Evolutionary conservation across 2,113 vertebrate genomes (phyloP).

Genomic region (Antechinus flavipes): DNA sequence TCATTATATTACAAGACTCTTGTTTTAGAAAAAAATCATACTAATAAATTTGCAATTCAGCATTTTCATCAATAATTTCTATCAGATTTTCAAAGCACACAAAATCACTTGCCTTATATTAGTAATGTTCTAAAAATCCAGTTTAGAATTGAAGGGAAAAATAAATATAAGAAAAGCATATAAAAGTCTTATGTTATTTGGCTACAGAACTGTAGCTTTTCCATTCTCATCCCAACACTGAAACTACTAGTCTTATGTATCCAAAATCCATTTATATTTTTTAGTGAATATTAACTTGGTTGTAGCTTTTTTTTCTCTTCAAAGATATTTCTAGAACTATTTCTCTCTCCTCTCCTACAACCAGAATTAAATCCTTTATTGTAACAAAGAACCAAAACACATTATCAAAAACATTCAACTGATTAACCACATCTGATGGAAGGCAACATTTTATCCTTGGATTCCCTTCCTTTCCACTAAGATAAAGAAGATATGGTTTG

Average conservation of each 20-base stretch:
- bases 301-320: neutral
- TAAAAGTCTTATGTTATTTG: neutral
- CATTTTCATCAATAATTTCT: neutral
- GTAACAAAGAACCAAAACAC: neutral
- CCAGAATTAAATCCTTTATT: too few species aligned
- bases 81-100: neutral
- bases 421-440: neutral
- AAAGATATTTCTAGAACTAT: too few species aligned
- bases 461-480: neutral
- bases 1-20: neutral
- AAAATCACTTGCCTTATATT: neutral
- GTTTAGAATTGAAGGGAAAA: neutral
- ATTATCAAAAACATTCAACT: neutral
- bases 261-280: too few species aligned
- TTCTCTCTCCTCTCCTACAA: neutral
- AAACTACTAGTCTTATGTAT: too few species aligned
- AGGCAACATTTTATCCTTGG: neutral
- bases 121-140: neutral
- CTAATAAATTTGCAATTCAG: neutral
- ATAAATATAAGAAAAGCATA: neutral
- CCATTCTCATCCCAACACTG: neutral
- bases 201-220: neutral
- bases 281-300: neutral
- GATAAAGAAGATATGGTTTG: neutral
- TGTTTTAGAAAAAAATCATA: neutral